Base-by-base conservation (phyloP, 2,797 vertebrate species). In the Cetoscarus ocellatus region DNA sequence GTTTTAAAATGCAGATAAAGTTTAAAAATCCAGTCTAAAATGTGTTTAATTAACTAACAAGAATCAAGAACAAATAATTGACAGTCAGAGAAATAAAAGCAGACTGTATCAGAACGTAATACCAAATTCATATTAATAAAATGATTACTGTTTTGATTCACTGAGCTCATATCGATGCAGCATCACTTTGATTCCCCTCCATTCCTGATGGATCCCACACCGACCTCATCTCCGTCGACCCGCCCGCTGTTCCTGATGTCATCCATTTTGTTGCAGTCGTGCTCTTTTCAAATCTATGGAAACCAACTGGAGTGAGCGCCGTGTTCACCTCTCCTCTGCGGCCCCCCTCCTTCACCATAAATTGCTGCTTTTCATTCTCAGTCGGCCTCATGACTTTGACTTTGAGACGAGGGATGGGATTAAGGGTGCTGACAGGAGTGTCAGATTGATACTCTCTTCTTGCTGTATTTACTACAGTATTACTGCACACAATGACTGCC, bases 311-410 rank as follows among this genome's bases (percentile, higher is more conserved):
- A 19, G 48, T 0, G 35, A 27, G 27, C 27, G 27, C 69, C 56
- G 65, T 59, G 60, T 64, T 82, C 65, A 55, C 70, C 70, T 61
- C 62, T 45, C 62, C 64, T 83, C 70, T 48, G 34, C 27, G 60
- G 75, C 73, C 48, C 67, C 74, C 73, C 48, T 66, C 74, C 64
- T 79, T 63, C 49, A 45, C 70, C 72, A 72, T 88, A 82, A 88
- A 86, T 82, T 81, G 75, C 45, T 48, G 56, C 61, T 78, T 86
- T 79, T 81, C 64, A 79, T 76, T 79, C 69, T 73, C 66, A 3
- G 48, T 68, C 76, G 77, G 60, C 73, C 80, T 82, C 73, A 51
- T 67, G 71, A 81, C 83, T 88, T 86, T 87, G 73, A 86, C 81
- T 86, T 61, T 27, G 73, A 76, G 80, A 74, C 67, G 61, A 81